A percentile compares a stretch with the other conserved stretches of the same genome.
phyloP scores from a whole-genome alignment of 2,888 invertebrate genomes.

The Drosophila quasianomalipes region DNA sequence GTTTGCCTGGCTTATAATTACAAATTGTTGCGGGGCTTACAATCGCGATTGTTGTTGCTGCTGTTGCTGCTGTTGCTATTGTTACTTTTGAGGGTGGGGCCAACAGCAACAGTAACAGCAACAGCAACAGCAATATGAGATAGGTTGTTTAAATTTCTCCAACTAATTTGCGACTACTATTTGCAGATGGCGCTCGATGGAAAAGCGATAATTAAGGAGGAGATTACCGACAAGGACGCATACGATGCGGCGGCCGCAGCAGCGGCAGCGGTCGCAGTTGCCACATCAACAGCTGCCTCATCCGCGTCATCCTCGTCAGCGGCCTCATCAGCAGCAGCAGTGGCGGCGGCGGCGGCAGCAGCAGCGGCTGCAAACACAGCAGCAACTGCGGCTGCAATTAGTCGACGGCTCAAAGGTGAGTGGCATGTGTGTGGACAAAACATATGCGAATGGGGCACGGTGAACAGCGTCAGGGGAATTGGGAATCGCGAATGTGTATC shows the following conservation, averaged over 20 bases:
- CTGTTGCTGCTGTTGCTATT: slow-evolving; percentile 9
- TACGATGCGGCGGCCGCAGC: slow-evolving; percentile 81
- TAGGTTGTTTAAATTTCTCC: slow-evolving; percentile 38
- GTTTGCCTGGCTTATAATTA: slow-evolving; percentile 43
- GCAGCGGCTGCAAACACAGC: slow-evolving; percentile 52
- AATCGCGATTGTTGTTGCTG: slow-evolving; percentile 6
- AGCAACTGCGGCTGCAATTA: slow-evolving; percentile 70
- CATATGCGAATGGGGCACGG: slow-evolving; percentile 2
- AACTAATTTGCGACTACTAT: slow-evolving; percentile 64
- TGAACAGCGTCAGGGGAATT: not conserved
- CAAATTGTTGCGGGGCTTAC: slow-evolving; percentile 20
- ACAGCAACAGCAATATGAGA: slow-evolving; percentile 4
- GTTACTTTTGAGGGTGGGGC: slow-evolving; percentile 1
- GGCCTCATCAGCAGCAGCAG: slow-evolving; percentile 59
- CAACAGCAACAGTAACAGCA: not conserved
- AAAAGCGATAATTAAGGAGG: slow-evolving; percentile 88
- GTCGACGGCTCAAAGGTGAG: slow-evolving; percentile 76
- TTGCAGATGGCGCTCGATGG: slow-evolving; percentile 87
- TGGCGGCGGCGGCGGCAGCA: slow-evolving; percentile 59
- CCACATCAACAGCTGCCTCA: slow-evolving; percentile 69
- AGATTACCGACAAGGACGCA: slow-evolving; percentile 87
- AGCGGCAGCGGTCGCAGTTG: slow-evolving; percentile 62
- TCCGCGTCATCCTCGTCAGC: slow-evolving; percentile 63
- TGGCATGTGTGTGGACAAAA: slow-evolving; percentile 28
- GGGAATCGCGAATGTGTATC: not conserved